phyloP scores from a whole-genome alignment of 2,888 invertebrate species.

The Eristalinus aeneus region DNA sequence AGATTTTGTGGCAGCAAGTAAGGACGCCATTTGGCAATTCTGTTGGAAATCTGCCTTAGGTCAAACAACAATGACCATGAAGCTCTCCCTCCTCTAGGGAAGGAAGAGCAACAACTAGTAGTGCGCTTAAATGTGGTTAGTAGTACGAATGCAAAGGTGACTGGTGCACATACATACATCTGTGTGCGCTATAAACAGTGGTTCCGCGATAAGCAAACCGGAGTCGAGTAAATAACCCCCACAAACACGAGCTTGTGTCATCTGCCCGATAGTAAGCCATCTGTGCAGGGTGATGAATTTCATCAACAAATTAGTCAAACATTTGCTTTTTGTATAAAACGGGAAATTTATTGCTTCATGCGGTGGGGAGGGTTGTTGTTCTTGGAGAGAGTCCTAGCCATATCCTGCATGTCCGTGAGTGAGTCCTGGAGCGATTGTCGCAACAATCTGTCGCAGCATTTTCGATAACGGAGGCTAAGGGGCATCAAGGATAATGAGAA shows the following conservation, averaged over 20 bases:
- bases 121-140: neutral
- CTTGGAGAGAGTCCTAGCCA: conserved; percentile 2
- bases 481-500: conserved; percentile 23
- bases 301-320: neutral
- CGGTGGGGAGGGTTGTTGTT: neutral
- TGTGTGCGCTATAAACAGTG: neutral
- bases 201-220: neutral
- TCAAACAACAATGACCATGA: conserved; percentile 13
- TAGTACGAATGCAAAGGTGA: neutral
- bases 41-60: neutral
- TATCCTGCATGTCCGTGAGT: conserved; percentile 14
- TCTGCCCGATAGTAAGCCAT: neutral
- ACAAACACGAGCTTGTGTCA: neutral
- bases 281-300: neutral
- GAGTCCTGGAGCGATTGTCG: conserved; percentile 11
- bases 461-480: conserved; percentile 39
- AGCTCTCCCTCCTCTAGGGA: neutral
- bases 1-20: conserved; percentile 10
- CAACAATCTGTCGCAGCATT: conserved; percentile 1
- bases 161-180: neutral
- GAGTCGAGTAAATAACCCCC: neutral
- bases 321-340: conserved; percentile 4
- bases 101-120: neutral
- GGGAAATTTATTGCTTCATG: conserved; percentile 16
- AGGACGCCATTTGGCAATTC: neutral